Conservation (phyloP, 2,888 invertebrate genomes). For the Cistogaster globosa region DNA sequence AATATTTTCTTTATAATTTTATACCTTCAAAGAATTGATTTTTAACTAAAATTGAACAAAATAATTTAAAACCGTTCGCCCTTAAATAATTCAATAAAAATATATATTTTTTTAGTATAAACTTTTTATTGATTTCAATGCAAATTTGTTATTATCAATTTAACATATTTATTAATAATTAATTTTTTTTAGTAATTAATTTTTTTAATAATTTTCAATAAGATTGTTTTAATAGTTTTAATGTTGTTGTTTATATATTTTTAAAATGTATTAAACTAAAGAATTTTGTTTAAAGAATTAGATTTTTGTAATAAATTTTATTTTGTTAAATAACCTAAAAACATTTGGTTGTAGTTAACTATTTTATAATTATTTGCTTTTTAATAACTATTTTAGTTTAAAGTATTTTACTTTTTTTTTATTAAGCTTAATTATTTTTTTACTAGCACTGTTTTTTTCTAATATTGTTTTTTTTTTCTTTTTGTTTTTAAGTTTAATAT, state of each 20-base stretch:
- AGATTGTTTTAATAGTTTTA: conserved; percentile 43
- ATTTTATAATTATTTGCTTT: conserved; percentile 4
- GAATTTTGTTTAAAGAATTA: conserved; percentile 52
- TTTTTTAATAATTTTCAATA: too few relatives aligned
- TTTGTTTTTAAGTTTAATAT: conserved; percentile 32
- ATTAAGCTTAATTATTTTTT: conserved; percentile 25
- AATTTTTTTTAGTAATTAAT: too few relatives aligned
- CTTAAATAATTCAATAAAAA: background rate
- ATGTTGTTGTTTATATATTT: conserved; percentile 32
- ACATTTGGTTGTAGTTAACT: conserved; percentile 54
- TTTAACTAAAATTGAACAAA: background rate
- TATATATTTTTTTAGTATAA: conserved; percentile 4
- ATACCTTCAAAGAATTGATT: too few relatives aligned
- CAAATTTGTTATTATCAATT: conserved; percentile 56
- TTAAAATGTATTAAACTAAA: conserved; percentile 67
- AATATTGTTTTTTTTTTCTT: conserved; percentile 40
- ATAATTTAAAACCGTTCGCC: too few relatives aligned
- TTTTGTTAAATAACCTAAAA: conserved; percentile 66
- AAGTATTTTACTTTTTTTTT: background rate
- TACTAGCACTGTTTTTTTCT: conserved; percentile 38
- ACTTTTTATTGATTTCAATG: conserved; percentile 44
- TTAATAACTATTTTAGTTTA: background rate
- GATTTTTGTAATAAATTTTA: conserved; percentile 37
- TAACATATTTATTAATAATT: conserved; percentile 65
- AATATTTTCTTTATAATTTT: too few relatives aligned